Evolutionary conservation across 2,888 invertebrate species (phyloP).

Genomic region (Morpho achilles): DNA sequence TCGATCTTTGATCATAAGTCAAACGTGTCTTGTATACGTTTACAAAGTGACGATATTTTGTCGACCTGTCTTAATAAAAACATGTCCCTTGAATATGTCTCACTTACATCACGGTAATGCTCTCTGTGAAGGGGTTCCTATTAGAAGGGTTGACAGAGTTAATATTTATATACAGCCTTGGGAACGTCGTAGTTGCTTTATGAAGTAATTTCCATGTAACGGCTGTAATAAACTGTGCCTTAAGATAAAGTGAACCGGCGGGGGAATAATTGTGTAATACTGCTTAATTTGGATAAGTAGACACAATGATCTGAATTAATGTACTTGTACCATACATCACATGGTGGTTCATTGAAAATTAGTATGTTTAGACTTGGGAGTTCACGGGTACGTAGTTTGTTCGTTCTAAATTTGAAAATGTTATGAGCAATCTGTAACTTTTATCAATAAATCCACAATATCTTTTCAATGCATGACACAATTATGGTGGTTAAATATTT

Average conservation of each 20-base stretch:
- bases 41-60: background rate
- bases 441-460: too few species aligned
- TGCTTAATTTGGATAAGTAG: constrained; percentile 10
- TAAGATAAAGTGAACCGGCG: constrained; percentile 10
- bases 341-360: too few species aligned
- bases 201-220: constrained; percentile 33
- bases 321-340: background rate
- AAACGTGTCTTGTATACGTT: background rate
- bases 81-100: constrained; percentile 9
- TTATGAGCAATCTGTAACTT: too few species aligned
- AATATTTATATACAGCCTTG: constrained; percentile 35
- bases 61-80: background rate
- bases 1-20: too few species aligned
- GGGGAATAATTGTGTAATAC: constrained; percentile 4
- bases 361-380: too few species aligned
- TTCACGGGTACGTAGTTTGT: too few species aligned
- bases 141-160: constrained; percentile 38
- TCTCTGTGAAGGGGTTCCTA: constrained; percentile 24
- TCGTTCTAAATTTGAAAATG: too few species aligned
- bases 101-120: constrained; percentile 15
- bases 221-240: constrained; percentile 19
- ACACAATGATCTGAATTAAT: constrained; percentile 1
- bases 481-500: too few species aligned
- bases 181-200: constrained; percentile 30
- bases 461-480: too few species aligned